Evolutionary conservation across 23 tunicate genomes (phyloP), one percentile per base, ranked within the genome.

Genomic region (Oikopleura vanhoeffeni): DNA sequence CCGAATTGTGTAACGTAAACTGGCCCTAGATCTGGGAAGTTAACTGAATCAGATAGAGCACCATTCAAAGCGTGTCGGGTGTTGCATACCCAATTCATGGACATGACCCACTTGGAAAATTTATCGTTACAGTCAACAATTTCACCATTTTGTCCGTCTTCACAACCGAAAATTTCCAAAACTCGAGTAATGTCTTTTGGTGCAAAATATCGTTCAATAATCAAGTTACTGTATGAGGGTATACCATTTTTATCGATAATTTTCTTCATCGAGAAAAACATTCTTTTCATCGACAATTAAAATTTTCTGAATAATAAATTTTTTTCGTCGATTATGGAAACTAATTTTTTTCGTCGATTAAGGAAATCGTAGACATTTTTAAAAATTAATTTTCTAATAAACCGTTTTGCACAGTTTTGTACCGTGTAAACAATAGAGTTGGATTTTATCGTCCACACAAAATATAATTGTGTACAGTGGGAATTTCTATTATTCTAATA

Each of bases 21-120:
- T 71, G 79, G 79, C 27, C 79, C 79, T n/a, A 49, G 60, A 8
- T 49, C 60, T 8, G 60, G 60, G 60, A 49, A 49, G 60, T 49
- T 49, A 8, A 8, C 60, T 49, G 60, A 18, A 18, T 49, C 60
- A 49, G 60, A 49, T 8, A 49, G 60, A 18, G 60, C 60, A 49
- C 60, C 60, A 8, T 49, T 49, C 8, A 49, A 18, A 49, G 18
- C 60, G 18, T 18, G 18, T 49, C 60, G 60, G 8, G 60, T 49
- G 60, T 49, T 49, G 60, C 60, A 49, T 8, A 49, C 60, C 60
- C 60, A 49, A 18, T 49, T 49, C 60, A 49, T 49, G 8, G 60
- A 49, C 18, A 8, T 49, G 60, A 49, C 60, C 60, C 60, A 49
- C 18, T 18, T 8, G 18, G 60, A 49, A 18, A 49, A 49, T 8